Evolutionary conservation across 2,113 vertebrate genomes (phyloP).

Genomic region (Lasiurus borealis): DNA sequence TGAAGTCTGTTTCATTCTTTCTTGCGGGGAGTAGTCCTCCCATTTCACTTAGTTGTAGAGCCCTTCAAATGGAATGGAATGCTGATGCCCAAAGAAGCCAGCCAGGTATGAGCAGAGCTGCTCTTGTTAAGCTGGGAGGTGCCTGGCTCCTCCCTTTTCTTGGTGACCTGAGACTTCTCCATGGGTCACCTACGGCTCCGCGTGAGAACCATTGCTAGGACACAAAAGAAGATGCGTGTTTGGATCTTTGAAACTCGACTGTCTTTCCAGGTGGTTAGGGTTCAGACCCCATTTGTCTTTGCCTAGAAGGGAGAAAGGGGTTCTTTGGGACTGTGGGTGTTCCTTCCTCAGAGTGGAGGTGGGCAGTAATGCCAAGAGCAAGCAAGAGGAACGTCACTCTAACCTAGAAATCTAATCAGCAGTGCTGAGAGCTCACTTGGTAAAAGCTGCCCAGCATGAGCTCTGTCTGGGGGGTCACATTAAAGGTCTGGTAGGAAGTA

Average conservation of each 20-base stretch:
- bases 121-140: not conserved
- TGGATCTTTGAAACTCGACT: not conserved
- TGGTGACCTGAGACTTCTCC: not conserved
- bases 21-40: not conserved
- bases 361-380: not conserved
- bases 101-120: not conserved
- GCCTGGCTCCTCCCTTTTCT: not conserved
- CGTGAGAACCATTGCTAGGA: not conserved
- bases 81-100: not conserved
- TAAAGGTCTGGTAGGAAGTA: not conserved
- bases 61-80: not conserved
- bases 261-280: conserved; percentile 5
- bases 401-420: not conserved
- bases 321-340: not conserved
- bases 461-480: not conserved
- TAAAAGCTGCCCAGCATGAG: not conserved
- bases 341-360: not conserved
- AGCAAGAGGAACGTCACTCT: not conserved
- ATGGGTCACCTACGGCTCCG: not conserved
- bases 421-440: not conserved
- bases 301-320: not conserved
- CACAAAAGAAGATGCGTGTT: not conserved
- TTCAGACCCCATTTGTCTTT: not conserved
- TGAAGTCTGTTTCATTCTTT: not conserved
- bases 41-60: not conserved